Evolutionary conservation across 2,888 invertebrate species (phyloP), one percentile per base, ranked within the genome.

Genomic region (Caenorhabditis afra): DNA sequence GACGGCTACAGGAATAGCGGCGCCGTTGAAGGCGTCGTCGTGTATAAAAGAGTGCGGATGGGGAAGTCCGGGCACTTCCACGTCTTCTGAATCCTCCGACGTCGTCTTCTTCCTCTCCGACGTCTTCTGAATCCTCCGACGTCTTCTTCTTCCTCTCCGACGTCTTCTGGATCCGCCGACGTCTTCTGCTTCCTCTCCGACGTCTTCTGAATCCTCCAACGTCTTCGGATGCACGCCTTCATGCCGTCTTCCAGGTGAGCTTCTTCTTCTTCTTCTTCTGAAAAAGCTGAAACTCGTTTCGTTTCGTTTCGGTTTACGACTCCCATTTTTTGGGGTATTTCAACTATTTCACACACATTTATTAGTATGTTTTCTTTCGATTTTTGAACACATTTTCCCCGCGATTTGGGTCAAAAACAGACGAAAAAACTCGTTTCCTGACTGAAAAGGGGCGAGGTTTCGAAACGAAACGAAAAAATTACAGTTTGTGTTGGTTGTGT

Each of bases 231-330:
- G n/a, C n/a, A n/a, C n/a, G n/a, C n/a, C n/a, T n/a, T n/a, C n/a
- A n/a, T n/a, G n/a, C n/a, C n/a, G n/a, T n/a, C n/a, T n/a, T n/a
- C n/a, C n/a, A n/a, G n/a, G n/a, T n/a, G n/a, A n/a, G n/a, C n/a
- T n/a, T n/a, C n/a, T n/a, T n/a, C n/a, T n/a, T n/a, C n/a, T n/a
- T n/a, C n/a, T n/a, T n/a, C n/a, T n/a, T n/a, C n/a, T n/a, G n/a
- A n/a, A n/a, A n/a, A n/a, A n/a, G n/a, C n/a, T n/a, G n/a, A n/a
- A n/a, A n/a, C n/a, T n/a, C n/a, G n/a, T n/a, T n/a, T n/a, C 57
- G 3, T 41, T 10, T 44, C n/a, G 57, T 23, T 58, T 44, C 45
- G 35, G 58, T 57, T 74, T 37, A 57, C 57, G 53, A 53, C 65
- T 62, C 11, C 11, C 41, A 59, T 65, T 52, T 45, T 45, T n/a